Evolutionary conservation across 1,140 invertebrate genomes (phyloP).

Genomic region (Diorhabda sublineata): DNA sequence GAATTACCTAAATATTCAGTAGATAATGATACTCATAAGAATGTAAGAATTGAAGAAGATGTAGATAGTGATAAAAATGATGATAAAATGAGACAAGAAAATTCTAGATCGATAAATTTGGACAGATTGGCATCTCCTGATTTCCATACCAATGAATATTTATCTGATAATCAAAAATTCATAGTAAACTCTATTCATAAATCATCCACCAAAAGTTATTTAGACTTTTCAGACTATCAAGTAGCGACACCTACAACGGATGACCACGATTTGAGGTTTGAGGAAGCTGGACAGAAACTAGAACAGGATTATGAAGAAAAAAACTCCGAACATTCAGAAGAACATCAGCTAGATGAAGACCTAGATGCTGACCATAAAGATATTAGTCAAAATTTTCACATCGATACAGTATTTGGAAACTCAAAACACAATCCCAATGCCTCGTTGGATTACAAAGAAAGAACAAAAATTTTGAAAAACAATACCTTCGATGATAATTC

Average conservation of each 20-base stretch:
- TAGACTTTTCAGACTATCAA: slow-evolving; percentile 23
- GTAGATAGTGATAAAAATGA: not conserved
- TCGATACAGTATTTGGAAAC: slow-evolving; percentile 17
- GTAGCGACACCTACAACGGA: slow-evolving; percentile 37
- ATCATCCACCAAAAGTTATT: slow-evolving; percentile 17
- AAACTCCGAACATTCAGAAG: slow-evolving; percentile 12
- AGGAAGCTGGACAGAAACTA: slow-evolving; percentile 34
- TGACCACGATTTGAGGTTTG: slow-evolving; percentile 36
- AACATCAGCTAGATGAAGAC: slow-evolving; percentile 15
- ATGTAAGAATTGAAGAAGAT: not conserved
- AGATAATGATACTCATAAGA: not conserved
- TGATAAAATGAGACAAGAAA: slow-evolving; percentile 16
- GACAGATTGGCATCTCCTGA: slow-evolving; percentile 39
- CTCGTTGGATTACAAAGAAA: slow-evolving; percentile 27
- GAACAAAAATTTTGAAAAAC: slow-evolving; percentile 26
- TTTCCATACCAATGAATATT: slow-evolving; percentile 41
- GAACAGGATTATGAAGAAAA: slow-evolving; percentile 31
- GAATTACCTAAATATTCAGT: not conserved
- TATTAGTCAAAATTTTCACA: slow-evolving; percentile 2
- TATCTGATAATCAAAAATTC: slow-evolving; percentile 33
- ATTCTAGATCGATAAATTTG: slow-evolving; percentile 33
- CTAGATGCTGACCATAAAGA: slow-evolving; percentile 17
- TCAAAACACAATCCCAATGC: slow-evolving; percentile 12
- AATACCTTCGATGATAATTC: slow-evolving; percentile 32
- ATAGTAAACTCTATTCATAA: slow-evolving; percentile 23